Evolutionary conservation across 2,888 invertebrate species (phyloP).

Genomic region (Cheilosia impressa): DNA sequence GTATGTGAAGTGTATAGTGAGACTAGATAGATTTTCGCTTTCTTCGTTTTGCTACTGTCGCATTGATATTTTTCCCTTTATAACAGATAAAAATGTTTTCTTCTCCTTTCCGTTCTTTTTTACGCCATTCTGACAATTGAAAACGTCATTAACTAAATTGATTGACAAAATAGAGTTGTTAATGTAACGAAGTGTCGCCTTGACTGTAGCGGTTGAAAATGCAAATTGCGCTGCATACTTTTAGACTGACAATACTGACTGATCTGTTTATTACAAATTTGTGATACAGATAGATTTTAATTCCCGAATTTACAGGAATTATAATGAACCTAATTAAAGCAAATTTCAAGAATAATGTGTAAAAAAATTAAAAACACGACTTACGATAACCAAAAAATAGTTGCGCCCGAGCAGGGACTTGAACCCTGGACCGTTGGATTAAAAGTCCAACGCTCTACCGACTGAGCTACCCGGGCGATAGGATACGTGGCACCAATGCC

Average conservation of each 20-base stretch:
- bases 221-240: neutral
- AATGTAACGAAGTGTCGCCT: neutral
- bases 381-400: neutral
- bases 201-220: neutral
- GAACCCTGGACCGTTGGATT: constrained; percentile 84
- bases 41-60: constrained; percentile 1
- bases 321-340: too few species aligned
- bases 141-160: constrained; percentile 6
- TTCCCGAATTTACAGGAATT: too few species aligned
- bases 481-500: neutral
- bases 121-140: neutral
- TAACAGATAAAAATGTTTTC: constrained; percentile 18
- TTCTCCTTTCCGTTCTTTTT: neutral
- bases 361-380: neutral
- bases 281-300: neutral
- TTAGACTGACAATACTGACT: neutral
- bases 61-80: constrained; percentile 44
- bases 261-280: too few species aligned
- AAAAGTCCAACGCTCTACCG: constrained; percentile 84
- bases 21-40: constrained; percentile 22
- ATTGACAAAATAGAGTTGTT: neutral
- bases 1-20: neutral
- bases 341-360: too few species aligned
- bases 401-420: constrained; percentile 83
- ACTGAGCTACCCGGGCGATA: constrained; percentile 83